Evolutionary conservation across 2,888 invertebrate species (phyloP).

Genomic region (Bellardia pandia): DNA sequence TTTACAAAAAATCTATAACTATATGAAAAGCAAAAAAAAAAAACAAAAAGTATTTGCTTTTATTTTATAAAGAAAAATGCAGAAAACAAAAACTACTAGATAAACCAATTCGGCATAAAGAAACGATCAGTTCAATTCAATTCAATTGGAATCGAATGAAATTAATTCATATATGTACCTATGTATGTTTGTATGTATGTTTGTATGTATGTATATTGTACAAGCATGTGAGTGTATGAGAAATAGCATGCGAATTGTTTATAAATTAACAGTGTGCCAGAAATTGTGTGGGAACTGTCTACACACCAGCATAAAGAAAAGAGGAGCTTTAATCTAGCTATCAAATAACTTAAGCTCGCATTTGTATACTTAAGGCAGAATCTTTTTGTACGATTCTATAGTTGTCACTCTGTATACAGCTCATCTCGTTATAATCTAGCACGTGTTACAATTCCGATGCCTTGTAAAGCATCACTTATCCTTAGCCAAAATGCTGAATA

Average conservation of each 20-base stretch:
- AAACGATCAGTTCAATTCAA: conserved; percentile 50
- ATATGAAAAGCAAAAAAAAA: conserved; percentile 14
- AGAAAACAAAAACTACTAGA: conserved; percentile 46
- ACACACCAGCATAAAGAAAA: too few relatives aligned
- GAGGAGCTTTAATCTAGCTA: too few relatives aligned
- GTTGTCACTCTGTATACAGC: conserved; percentile 35
- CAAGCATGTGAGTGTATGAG: not conserved
- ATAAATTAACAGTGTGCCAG: not conserved
- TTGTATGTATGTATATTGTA: not conserved
- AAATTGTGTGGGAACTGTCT: not conserved
- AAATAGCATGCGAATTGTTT: too few relatives aligned
- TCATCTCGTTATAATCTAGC: conserved; percentile 73
- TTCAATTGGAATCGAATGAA: conserved; percentile 29
- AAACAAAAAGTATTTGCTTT: conserved; percentile 22
- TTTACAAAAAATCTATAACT: conserved; percentile 49
- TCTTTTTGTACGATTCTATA: conserved; percentile 7
- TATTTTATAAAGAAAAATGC: conserved; percentile 26
- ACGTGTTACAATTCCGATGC: conserved; percentile 71
- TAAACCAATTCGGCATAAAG: conserved; percentile 55
- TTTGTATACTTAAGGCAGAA: too few relatives aligned
- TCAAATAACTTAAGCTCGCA: too few relatives aligned
- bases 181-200: not conserved
- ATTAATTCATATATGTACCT: conserved; percentile 59
- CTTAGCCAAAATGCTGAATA: conserved; percentile 29
- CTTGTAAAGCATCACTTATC: conserved; percentile 59